A percentile compares a stretch with the other conserved stretches of the same genome.
phyloP scores from a whole-genome alignment of 1,140 invertebrate genomes.

The Drosophila lacertosa region DNA sequence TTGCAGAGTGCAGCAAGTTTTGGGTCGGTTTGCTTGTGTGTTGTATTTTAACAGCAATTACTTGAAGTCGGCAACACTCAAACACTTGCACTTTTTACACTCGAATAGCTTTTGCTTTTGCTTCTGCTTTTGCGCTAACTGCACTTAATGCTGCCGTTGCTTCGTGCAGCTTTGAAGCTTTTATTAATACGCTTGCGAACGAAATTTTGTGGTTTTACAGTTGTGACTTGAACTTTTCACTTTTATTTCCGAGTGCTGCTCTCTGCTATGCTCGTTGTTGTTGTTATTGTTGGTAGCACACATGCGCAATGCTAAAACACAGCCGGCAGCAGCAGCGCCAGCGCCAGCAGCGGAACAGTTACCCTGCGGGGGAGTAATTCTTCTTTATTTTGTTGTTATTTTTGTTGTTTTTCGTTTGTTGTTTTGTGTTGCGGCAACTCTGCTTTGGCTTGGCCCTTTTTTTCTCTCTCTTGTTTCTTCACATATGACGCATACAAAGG shows the following conservation, averaged over 20 bases:
- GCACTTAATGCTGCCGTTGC: constrained; percentile 2
- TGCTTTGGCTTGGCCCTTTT: constrained; percentile 50
- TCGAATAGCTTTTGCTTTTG: constrained; percentile 2
- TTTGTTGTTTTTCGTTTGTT: constrained; percentile 21
- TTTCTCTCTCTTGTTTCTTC: constrained; percentile 36
- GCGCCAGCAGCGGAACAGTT: constrained; percentile 32
- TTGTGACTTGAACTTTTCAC: constrained; percentile 50
- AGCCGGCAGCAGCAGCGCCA: constrained; percentile 52
- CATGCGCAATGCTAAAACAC: constrained; percentile 60
- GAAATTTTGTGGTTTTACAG: constrained; percentile 30
- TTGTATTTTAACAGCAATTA: background rate
- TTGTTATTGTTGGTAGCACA: constrained; percentile 38
- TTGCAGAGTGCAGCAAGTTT: no score
- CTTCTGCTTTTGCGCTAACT: constrained; percentile 2
- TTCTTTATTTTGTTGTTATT: constrained; percentile 34
- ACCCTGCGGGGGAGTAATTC: constrained; percentile 24
- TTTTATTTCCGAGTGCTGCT: constrained; percentile 41
- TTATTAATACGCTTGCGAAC: constrained; percentile 30
- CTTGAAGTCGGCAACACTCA: constrained; percentile 16
- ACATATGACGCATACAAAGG: constrained; percentile 69
- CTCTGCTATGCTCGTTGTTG: constrained; percentile 4
- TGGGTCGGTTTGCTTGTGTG: background rate
- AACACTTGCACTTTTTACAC: constrained; percentile 39
- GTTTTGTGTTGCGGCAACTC: constrained; percentile 62
- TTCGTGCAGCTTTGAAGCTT: constrained; percentile 19